These are phyloP conservation scores for Aphidius ervi DNA, from an alignment of 1,140 invertebrate species.

Conservation along the genomic window DNA sequence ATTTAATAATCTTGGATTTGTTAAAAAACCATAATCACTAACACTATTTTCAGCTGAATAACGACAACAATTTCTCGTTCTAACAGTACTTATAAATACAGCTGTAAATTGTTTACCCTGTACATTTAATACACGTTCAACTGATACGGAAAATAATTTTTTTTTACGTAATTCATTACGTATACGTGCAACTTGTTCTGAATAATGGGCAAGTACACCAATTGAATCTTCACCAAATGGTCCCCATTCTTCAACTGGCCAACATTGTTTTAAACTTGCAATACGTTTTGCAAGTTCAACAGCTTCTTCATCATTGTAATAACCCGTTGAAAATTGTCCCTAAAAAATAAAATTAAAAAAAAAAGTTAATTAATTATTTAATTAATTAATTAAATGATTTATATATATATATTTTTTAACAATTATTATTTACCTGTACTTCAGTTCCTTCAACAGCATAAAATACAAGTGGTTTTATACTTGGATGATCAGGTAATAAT, in stretches of 20 bases:
- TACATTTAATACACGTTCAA: conserved; percentile 82
- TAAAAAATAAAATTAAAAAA: conserved; percentile 32
- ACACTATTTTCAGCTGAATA: conserved; percentile 54
- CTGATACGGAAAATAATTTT: conserved; percentile 71
- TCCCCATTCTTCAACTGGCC: conserved; percentile 71
- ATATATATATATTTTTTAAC: background rate
- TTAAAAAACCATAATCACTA: conserved; percentile 80
- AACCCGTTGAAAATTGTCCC: conserved; percentile 79
- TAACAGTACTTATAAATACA: conserved; percentile 79
- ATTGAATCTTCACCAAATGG: conserved; percentile 70
- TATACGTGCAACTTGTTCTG: conserved; percentile 79
- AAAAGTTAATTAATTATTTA: background rate
- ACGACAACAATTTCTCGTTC: conserved; percentile 69
- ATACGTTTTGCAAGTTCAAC: conserved; percentile 75
- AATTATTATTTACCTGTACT: conserved; percentile 51
- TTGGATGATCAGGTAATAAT: conserved; percentile 60
- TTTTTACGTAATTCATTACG: conserved; percentile 73
- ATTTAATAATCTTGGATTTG: conserved; percentile 79
- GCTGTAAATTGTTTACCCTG: conserved; percentile 88
- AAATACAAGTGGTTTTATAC: conserved; percentile 74
- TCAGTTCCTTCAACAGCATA: conserved; percentile 78
- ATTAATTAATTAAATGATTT: no score
- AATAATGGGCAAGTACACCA: conserved; percentile 81
- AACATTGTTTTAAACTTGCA: conserved; percentile 63
- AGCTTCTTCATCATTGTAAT: conserved; percentile 81